phyloP scores from a whole-genome alignment of 2,797 vertebrate genomes.

The Mustela erminea region DNA sequence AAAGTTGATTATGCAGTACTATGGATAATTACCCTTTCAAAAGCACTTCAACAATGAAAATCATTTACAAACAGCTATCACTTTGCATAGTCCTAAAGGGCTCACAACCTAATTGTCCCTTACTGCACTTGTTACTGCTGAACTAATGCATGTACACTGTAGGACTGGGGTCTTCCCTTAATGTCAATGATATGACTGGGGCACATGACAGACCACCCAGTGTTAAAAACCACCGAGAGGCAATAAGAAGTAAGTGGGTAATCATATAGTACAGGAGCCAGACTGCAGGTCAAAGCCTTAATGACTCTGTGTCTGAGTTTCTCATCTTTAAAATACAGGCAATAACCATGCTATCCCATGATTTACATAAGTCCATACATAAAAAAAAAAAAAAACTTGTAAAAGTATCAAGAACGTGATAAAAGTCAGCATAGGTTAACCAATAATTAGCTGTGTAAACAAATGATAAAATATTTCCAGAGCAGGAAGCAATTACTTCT shows the following conservation, averaged over 20 bases:
- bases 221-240: not conserved
- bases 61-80: not conserved
- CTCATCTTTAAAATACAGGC: not conserved
- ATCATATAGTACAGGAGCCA: not conserved
- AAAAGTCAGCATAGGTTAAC: too few relatives aligned
- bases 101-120: not conserved
- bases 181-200: not conserved
- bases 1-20: not conserved
- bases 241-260: not conserved
- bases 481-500: not conserved
- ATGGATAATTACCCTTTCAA: slow-evolving; percentile 27
- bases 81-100: not conserved
- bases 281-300: not conserved
- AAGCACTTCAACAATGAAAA: slow-evolving; percentile 61
- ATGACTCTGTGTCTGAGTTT: not conserved
- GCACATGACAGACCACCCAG: not conserved
- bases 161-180: not conserved
- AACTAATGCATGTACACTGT: not conserved
- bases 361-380: not conserved
- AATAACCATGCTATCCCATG: not conserved
- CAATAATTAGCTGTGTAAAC: not conserved
- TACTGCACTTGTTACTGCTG: not conserved
- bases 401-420: not conserved
- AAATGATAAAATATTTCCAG: not conserved
- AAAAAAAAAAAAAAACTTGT: not conserved